Percentiles rank a stretch among this genome's conserved stretches.
These are phyloP conservation scores for Ladona fulva DNA, from an alignment of 1,140 invertebrate species.

Conservation along the genomic window DNA sequence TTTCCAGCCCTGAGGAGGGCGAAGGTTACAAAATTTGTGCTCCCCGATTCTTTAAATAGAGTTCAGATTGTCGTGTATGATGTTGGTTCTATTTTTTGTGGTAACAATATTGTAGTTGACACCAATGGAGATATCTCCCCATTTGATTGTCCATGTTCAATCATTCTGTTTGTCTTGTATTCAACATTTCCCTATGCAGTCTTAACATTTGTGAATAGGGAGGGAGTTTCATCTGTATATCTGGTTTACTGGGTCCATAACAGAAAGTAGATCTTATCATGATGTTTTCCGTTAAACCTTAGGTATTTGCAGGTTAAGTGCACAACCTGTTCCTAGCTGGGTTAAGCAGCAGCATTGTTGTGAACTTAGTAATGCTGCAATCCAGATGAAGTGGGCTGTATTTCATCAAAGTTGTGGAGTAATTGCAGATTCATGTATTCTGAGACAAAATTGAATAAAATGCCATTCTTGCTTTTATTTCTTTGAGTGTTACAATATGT, in stretches of 20 bases:
- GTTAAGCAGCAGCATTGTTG: background rate
- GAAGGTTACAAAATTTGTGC: background rate
- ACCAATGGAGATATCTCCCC: background rate
- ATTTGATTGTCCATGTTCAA: background rate
- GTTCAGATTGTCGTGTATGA: background rate
- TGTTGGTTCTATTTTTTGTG: background rate
- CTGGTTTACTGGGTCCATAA: background rate
- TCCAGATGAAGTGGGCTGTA: background rate
- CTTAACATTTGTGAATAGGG: background rate
- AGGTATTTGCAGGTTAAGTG: background rate
- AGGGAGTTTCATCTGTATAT: background rate
- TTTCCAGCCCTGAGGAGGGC: background rate
- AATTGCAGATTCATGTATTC: background rate
- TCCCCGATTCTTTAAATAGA: background rate
- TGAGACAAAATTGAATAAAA: background rate
- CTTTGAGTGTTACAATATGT: background rate
- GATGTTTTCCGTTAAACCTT: no score
- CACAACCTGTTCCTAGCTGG: background rate
- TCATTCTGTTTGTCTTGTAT: background rate
- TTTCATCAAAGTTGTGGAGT: background rate
- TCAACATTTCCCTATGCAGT: background rate
- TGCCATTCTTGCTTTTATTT: constrained; percentile 6
- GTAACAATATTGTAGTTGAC: background rate
- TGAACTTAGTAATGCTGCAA: background rate
- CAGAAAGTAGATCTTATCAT: no score